Evolutionary conservation across 1,140 invertebrate genomes (phyloP), one percentile per base, ranked within the genome.

Genomic region (Brachionus asplanchnoidis): DNA sequence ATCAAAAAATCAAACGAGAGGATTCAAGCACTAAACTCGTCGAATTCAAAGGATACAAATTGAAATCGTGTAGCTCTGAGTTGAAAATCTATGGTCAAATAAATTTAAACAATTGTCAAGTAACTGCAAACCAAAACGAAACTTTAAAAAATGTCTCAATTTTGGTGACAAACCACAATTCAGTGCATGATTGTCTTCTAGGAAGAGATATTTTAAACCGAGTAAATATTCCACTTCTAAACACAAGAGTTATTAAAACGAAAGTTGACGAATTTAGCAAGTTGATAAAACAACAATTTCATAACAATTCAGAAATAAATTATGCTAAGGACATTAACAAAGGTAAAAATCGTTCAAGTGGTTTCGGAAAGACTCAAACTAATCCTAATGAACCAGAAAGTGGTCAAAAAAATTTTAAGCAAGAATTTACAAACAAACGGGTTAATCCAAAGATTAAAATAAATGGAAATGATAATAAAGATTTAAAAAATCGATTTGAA

Each of bases 81-180:
- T 68, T 68, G 65, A 68, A 68, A n/a, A 68, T 68, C 28, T 68
- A 68, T n/a, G 65, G 65, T 68, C 28, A 68, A 68, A 68, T 68
- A 68, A 68, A 68, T 68, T 68, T 68, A 68, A 68, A 68, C 65
- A 68, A 68, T 68, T 28, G 65, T 26, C 65, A 68, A n/a, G 65
- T 26, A 68, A 68, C 65, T 32, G 65, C 65, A 68, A 68, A 68
- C 32, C 12, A 68, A 68, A 68, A 68, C 28, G 65, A 68, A 68
- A 68, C 28, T 68, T 68, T 68, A 68, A 68, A 68, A 11, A 68
- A 68, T 68, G 65, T 68, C 28, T 32, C 65, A 68, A 68, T 68
- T 32, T n/a, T 68, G n/a, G 65, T 68, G 9, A 68, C 65, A 68
- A 68, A 68, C 32, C 20, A 68, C n/a, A 68, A 68, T 32, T 68